phyloP scores from a whole-genome alignment of 2,888 invertebrate genomes.

The Neocrepidodera transversa region DNA sequence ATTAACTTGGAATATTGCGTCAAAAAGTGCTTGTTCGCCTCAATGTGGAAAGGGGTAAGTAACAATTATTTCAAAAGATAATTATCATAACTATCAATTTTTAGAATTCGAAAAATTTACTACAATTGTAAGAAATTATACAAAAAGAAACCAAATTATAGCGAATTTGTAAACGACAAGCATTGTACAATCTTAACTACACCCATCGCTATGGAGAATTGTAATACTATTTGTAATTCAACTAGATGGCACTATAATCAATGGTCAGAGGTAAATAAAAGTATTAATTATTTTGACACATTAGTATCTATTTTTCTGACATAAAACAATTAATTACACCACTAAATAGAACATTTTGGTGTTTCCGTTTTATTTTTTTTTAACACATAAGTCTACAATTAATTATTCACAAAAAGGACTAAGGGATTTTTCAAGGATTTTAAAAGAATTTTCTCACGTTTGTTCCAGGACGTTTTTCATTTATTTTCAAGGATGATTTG shows the following conservation, averaged over 20 bases:
- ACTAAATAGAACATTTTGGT: too few species aligned
- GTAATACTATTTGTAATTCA: slow-evolving; percentile 70
- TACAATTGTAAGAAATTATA: slow-evolving; percentile 68
- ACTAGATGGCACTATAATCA: slow-evolving; percentile 74
- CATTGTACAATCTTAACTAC: slow-evolving; percentile 64
- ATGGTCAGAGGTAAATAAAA: slow-evolving; percentile 71
- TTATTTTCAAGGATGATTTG: too few species aligned
- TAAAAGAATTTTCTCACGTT: too few species aligned
- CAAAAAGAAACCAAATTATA: slow-evolving; percentile 41
- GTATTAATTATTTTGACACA: neutral
- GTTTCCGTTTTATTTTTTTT: too few species aligned
- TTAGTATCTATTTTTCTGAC: neutral
- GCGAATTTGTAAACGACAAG: slow-evolving; percentile 52
- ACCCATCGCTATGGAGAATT: slow-evolving; percentile 63
- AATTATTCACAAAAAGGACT: too few species aligned
- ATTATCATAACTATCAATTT: slow-evolving; percentile 13
- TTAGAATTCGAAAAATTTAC: slow-evolving; percentile 61
- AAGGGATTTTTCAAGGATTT: too few species aligned
- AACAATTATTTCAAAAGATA: neutral
- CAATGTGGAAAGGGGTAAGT: slow-evolving; percentile 72
- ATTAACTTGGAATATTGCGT: slow-evolving; percentile 63
- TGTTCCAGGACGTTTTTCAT: too few species aligned
- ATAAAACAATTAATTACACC: too few species aligned
- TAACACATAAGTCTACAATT: too few species aligned
- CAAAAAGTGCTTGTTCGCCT: slow-evolving; percentile 71